phyloP scores from a whole-genome alignment of 2,888 invertebrate genomes.

The Apomyelois bistriatella region DNA sequence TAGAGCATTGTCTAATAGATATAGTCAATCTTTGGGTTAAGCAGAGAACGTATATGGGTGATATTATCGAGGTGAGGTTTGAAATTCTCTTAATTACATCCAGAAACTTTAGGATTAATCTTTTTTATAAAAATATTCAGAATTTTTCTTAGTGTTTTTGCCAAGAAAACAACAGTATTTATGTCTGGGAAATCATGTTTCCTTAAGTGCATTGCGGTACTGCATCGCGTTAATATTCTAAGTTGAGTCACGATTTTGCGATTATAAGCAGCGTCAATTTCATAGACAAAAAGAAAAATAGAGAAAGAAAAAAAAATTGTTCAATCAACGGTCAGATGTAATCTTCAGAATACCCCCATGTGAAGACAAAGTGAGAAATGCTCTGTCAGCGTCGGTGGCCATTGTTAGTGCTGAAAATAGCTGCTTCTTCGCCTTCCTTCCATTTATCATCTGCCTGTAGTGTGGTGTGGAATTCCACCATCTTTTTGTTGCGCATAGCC shows the following conservation, averaged over 20 bases:
- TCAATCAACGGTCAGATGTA: too few species aligned
- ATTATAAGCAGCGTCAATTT: conserved; percentile 1
- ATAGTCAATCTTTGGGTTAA: too few species aligned
- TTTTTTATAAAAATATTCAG: too few species aligned
- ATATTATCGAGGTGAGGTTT: too few species aligned
- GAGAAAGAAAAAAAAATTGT: not conserved
- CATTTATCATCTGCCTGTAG: not conserved
- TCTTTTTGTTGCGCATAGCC: not conserved
- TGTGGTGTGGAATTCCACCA: not conserved
- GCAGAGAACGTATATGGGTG: too few species aligned
- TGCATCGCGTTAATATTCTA: conserved; percentile 3
- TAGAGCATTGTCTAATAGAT: too few species aligned
- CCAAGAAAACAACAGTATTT: conserved; percentile 1
- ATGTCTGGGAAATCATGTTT: not conserved
- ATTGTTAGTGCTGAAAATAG: conserved; percentile 12
- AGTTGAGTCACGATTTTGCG: not conserved
- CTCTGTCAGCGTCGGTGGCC: conserved; percentile 1
- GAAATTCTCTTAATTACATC: too few species aligned
- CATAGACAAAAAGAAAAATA: not conserved
- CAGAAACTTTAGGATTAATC: too few species aligned
- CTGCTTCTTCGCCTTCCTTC: not conserved
- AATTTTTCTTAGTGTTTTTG: too few species aligned
- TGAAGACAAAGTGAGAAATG: conserved; percentile 1
- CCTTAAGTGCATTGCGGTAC: conserved; percentile 6
- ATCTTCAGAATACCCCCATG: not conserved